A percentile compares a stretch with the other conserved stretches of the same genome.
Conservation (phyloP, 2,113 vertebrate species). For the Vulpes lagopus region DNA sequence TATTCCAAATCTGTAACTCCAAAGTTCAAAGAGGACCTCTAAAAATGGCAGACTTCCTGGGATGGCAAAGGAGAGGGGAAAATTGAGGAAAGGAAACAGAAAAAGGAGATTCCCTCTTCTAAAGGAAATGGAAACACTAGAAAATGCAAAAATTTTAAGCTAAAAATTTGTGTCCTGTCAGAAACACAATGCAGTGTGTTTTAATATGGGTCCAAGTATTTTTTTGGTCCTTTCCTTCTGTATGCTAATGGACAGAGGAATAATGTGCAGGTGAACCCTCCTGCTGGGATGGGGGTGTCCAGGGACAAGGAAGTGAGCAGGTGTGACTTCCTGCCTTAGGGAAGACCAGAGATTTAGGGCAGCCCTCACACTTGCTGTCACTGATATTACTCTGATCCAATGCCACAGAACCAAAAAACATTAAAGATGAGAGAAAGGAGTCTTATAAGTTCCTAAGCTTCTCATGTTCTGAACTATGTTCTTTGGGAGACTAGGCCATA, state of each 20-base stretch:
- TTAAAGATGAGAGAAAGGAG: background rate
- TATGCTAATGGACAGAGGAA: background rate
- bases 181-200: background rate
- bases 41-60: background rate
- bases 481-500: background rate
- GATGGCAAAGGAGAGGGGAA: background rate
- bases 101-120: background rate
- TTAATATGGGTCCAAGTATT: background rate
- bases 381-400: background rate
- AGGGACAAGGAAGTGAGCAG: background rate
- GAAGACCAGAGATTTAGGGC: background rate
- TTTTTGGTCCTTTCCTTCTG: background rate
- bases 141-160: background rate
- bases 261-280: background rate
- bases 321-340: background rate
- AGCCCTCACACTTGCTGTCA: background rate
- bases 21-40: background rate
- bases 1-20: background rate
- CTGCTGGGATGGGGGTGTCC: background rate
- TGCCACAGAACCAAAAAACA: background rate
- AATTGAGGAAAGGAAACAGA: background rate
- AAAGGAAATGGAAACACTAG: background rate
- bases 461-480: background rate
- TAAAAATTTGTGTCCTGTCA: background rate
- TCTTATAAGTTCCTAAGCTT: background rate